Conservation (phyloP, 2,113 vertebrate genomes). For the Pycnonotus jocosus region DNA sequence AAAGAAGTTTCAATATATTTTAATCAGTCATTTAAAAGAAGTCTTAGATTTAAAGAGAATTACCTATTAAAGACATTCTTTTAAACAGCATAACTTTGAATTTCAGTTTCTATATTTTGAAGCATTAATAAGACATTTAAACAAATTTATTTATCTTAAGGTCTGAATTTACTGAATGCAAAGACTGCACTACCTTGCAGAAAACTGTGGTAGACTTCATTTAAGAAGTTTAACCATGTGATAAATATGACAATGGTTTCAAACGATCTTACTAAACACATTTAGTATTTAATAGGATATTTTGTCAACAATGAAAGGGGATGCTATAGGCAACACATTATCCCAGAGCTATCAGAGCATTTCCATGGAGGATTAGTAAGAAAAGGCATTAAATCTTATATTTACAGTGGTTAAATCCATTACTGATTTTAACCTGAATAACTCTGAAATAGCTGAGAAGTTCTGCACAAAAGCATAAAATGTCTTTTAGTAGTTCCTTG, state of each 20-base stretch:
- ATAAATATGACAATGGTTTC: neutral
- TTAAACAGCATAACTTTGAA: neutral
- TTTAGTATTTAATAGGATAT: constrained; percentile 13
- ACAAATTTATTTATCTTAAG: neutral
- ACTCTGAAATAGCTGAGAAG: neutral
- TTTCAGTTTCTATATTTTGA: neutral
- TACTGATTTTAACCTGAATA: constrained; percentile 1
- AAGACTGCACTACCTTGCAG: neutral
- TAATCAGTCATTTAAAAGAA: neutral
- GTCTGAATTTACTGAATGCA: neutral
- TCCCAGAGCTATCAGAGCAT: constrained; percentile 11
- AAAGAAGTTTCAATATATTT: neutral
- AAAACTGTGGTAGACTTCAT: neutral
- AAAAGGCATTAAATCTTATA: neutral
- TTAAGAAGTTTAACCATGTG: constrained; percentile 1
- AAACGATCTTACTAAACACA: neutral
- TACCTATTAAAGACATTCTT: neutral
- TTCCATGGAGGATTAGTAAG: constrained; percentile 24
- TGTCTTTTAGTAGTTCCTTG: neutral
- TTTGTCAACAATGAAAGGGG: constrained; percentile 12
- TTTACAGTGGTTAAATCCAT: neutral
- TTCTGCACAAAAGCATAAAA: neutral
- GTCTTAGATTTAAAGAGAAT: neutral
- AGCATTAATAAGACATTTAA: neutral
- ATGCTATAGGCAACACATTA: neutral